Evolutionary conservation across 2,797 vertebrate species (phyloP), one percentile per base, ranked within the genome.

Genomic region (Mus spretus): DNA sequence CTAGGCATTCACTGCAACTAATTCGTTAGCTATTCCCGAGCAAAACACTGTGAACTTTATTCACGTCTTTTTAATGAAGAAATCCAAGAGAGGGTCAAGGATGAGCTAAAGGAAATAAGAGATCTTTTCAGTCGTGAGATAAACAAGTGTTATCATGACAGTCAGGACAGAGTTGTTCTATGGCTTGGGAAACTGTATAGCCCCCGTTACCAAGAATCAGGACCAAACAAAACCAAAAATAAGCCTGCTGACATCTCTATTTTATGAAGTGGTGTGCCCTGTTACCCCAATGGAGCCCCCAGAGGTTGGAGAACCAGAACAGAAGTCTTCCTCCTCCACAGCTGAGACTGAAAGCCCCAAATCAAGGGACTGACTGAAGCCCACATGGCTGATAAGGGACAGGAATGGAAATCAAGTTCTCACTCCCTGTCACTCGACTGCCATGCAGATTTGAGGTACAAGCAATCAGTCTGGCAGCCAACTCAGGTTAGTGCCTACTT

Each of bases 21-120:
- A 95, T 72, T 88, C 87, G 80, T 97, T 95, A 90, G 80, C 67
- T 75, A n/a, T 91, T 96, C 85, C 59, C 92, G 40, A 83, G 61
- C 44, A 89, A 63, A 95, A 40, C 63, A 19, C 65, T 59, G 34
- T 47, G 59, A 92, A 93, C 65, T 40, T 47, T 83, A 80, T 34
- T 89, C 31, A 78, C 74, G 63, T 75, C 47, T 89, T 88, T 78
- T 94, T 40, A 70, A 91, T 93, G 67, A 93, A 95, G 63, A 86
- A 96, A 95, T 15, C 59, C 61, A 34, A 87, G 91, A 90, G 74
- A 94, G 37, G 83, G 77, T 50, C 75, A 93, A 90, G 34, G 40
- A 86, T 84, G 53, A 93, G 20, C 50, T 92, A 79, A 88, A 95
- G 31, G 22, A 83, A 92, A 89, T 84, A 89, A 92, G 72, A 91